These are phyloP conservation scores for Ophiothrix spiculata DNA, from an alignment of 35 echinoderm and acorn worm genomes.

Conservation along the genomic window DNA sequence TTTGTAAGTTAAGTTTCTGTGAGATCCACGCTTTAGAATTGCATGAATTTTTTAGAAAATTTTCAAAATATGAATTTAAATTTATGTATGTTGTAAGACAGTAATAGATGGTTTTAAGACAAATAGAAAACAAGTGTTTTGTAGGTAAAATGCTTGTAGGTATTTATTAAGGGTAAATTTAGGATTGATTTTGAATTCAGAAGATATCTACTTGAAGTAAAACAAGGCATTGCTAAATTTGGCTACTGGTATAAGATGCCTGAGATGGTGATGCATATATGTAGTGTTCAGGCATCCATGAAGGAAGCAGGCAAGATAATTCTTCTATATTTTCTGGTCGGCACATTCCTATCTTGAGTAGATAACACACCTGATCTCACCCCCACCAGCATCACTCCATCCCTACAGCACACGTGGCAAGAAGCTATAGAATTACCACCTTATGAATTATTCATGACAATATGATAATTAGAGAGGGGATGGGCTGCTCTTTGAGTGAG, in stretches of 20 bases:
- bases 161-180: background rate
- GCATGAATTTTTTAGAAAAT: too few species aligned
- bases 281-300: background rate
- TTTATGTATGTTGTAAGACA: too few species aligned
- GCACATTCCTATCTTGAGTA: background rate
- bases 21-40: too few species aligned
- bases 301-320: background rate
- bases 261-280: background rate
- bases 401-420: background rate
- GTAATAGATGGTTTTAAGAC: too few species aligned
- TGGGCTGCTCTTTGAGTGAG: too few species aligned
- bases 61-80: too few species aligned
- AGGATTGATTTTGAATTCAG: background rate
- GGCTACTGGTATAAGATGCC: background rate
- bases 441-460: background rate
- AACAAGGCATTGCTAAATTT: background rate
- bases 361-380: background rate
- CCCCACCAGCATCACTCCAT: background rate
- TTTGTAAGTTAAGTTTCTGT: too few species aligned
- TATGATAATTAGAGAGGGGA: conserved; percentile 6
- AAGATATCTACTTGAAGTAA: background rate
- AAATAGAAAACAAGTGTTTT: background rate
- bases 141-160: background rate
- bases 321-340: too few species aligned
- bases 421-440: background rate